Evolutionary conservation across 2,113 vertebrate species (phyloP), one percentile per base, ranked within the genome.

Genomic region (Tichodroma muraria): DNA sequence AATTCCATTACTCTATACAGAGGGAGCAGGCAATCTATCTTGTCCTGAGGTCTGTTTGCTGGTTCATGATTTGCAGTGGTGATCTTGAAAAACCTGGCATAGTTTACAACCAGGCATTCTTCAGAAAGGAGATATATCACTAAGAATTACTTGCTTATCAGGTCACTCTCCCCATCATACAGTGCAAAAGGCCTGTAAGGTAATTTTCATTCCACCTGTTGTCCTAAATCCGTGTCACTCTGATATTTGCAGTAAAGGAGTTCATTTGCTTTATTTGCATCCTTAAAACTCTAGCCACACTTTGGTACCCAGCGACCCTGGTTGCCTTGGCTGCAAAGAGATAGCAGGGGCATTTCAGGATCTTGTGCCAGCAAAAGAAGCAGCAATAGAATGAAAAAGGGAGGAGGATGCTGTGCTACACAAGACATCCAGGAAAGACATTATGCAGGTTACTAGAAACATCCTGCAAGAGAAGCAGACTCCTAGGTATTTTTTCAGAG

Each of bases 271-370:
- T 90, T 86, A 73, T 63, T 71, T 19, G 3, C 3, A 7, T 60
- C 35, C 71, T 91, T 85, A 66, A 59, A 93, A 88, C 54, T 73
- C 35, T 63, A 89, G 33, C 44, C 50, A 68, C 13, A 24, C 37
- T 27, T 75, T 92, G 49, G 40, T 66, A 71, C 61, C 57, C 54
- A 40, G 59, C 3, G 6, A 72, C 63, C 33, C 60, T 75, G 42
- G 71, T 53, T 95, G 80, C 80, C 88, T 94, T 86, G 72, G 80
- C 52, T 93, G 65, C 73, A 89, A 60, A 75, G 72, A 90, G 47
- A 80, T 84, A 35, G 40, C n/a, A 75, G 52, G 65, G 59, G 57
- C 59, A 93, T 70, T 77, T 95, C 81, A 91, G 77, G 65, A 84
- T 71, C 53, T 77, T 84, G 13, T 89, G 53, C 61, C 66, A 94